Base-by-base conservation (phyloP, 2,888 invertebrate genomes). In the Halocaridina rubra region DNA sequence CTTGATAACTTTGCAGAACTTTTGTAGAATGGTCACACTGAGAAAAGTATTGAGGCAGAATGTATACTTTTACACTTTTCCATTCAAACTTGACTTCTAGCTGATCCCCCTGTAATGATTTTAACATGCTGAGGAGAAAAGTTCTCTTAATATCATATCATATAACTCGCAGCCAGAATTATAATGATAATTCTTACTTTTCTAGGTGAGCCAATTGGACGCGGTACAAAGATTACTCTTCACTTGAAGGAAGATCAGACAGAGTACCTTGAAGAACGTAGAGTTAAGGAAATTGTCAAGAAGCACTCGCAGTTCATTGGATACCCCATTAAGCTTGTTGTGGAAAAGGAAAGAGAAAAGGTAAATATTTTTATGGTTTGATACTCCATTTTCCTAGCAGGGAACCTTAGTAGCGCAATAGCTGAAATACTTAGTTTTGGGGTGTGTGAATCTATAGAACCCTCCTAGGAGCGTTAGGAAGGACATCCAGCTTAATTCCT, bases 231-330 rank as follows among this genome's bases (percentile, higher is more conserved):
- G 91, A 97, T 99, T 90, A 94, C 97, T 46, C 93, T 99, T 79
- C 94, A 95, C 93, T 93, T 99, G 90, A 99, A 99, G 92, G 99
- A 99, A 91, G 98, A 99, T 91, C 96, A 98, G 90, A 93, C 95
- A 0, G 98, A 99, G 90, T 99, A 96, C 91, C 92, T 98, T 89
- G 98, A 99, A 91, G 99, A 99, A 91, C 93, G 94, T 90, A 96
- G 97, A 90, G 94, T 99, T 90, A 99, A 99, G 91, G 98, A 98
- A 89, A 95, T 99, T 76, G 98, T 99, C 27, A 99, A 98, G 94
- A 99, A 99, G 91, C 98, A 99, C 92, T 98, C 97, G 0, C 98
- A 99, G 92, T 99, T 98, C 92, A 99, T 99, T 91, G 98, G 99
- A 74, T 99, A 99, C 91, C 99, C 99, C 8, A 99, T 99, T 92